Evolutionary conservation across 2,888 invertebrate genomes (phyloP).

Genomic region (Chydorus sphaericus): DNA sequence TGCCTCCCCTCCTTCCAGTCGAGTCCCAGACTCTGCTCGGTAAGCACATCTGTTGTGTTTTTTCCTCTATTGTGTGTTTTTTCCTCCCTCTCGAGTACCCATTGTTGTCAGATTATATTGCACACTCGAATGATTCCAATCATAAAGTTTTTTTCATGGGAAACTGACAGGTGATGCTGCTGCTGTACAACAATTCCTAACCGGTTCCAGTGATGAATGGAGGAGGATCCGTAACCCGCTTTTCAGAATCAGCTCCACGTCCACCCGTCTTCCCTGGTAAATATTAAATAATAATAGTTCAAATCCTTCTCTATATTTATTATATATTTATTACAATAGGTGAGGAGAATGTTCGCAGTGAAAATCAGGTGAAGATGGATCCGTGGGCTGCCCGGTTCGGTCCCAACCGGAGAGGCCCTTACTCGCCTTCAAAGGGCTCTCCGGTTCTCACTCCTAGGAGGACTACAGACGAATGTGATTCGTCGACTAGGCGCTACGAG

Average conservation of each 20-base stretch:
- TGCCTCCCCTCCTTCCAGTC: conserved; percentile 3
- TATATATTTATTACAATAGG: not conserved
- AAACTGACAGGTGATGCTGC: conserved; percentile 6
- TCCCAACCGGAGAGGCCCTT: conserved; percentile 3
- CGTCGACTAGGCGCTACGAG: conserved; percentile 9
- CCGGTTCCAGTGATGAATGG: conserved; percentile 8
- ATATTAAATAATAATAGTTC: not conserved
- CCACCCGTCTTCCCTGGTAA: conserved; percentile 15
- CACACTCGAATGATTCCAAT: conserved; percentile 3
- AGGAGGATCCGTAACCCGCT: conserved; percentile 5
- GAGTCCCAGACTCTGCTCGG: not conserved
- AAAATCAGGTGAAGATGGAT: conserved; percentile 5
- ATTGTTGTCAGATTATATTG: conserved; percentile 6
- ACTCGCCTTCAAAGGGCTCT: conserved; percentile 3
- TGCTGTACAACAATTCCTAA: not conserved
- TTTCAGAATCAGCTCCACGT: conserved; percentile 11
- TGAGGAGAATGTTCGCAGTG: conserved; percentile 6
- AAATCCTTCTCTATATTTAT: not conserved
- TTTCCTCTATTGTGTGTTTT: not conserved
- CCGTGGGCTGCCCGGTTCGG: not conserved
- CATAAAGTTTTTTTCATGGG: not conserved
- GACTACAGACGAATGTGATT: not conserved
- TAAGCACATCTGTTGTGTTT: not conserved
- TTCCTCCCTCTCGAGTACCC: not conserved
- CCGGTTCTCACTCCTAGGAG: not conserved